A percentile compares a stretch with the other conserved stretches of the same genome.
These are phyloP conservation scores for Hydrotaea diabolus DNA, from an alignment of 2,888 invertebrate genomes.

Conservation along the genomic window DNA sequence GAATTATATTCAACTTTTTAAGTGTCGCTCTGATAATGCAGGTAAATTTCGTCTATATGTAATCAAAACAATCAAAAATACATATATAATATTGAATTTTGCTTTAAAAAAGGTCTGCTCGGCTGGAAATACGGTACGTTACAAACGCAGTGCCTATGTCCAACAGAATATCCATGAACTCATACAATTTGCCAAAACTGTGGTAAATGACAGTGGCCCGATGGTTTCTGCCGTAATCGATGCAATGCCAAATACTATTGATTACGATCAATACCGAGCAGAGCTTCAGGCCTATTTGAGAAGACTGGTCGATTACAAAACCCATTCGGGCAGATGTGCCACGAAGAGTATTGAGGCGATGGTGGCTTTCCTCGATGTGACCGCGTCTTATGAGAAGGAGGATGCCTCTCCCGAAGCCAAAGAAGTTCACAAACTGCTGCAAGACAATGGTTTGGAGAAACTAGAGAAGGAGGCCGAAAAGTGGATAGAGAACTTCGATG, in stretches of 20 bases:
- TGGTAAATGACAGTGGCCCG: neutral
- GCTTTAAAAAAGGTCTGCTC: neutral
- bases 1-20: neutral
- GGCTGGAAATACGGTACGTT: neutral
- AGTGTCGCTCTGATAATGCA: neutral
- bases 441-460: neutral
- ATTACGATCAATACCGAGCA: neutral
- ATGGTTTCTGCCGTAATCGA: neutral
- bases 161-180: neutral
- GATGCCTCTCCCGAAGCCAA: neutral
- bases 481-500: constrained; percentile 11
- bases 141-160: neutral
- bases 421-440: neutral
- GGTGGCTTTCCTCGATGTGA: neutral
- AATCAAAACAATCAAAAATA: neutral
- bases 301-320: neutral
- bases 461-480: neutral
- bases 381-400: neutral
- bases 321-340: neutral
- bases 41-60: neutral
- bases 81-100: neutral
- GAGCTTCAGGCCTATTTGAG: neutral
- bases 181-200: neutral
- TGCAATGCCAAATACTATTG: neutral
- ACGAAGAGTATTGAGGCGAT: constrained; percentile 16